Evolutionary conservation across 2,113 vertebrate species (phyloP).

Genomic region (Dipodomys stephensi): DNA sequence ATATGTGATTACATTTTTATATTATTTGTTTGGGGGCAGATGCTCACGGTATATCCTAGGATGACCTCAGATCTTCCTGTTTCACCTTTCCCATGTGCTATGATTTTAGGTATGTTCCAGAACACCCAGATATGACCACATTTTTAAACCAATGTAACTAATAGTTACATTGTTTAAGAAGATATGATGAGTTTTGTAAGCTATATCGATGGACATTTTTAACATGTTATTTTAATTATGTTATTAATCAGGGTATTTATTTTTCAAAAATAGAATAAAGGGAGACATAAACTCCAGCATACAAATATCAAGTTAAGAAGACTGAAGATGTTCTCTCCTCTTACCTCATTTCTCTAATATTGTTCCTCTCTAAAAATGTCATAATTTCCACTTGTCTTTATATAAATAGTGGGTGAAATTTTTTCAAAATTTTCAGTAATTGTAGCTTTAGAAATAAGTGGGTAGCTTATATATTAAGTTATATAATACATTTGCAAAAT

Average conservation of each 20-base stretch:
- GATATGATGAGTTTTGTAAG: not conserved
- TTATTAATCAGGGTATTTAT: constrained; percentile 29
- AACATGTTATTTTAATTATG: constrained; percentile 11
- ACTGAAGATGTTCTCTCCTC: not conserved
- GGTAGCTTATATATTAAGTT: not conserved
- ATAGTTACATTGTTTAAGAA: not conserved
- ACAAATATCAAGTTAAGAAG: not conserved
- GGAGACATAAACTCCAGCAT: not conserved
- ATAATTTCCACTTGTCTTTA: not conserved
- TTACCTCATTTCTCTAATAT: not conserved
- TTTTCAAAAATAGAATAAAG: constrained; percentile 28
- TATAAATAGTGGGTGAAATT: not conserved
- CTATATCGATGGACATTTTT: not conserved
- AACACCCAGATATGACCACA: not conserved
- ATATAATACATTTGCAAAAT: not conserved
- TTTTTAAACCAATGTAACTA: constrained; percentile 34
- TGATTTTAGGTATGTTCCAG: no score
- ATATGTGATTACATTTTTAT: constrained; percentile 8
- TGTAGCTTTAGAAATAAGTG: not conserved
- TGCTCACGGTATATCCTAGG: no score
- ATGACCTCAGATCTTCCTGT: no score
- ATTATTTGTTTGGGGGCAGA: no score
- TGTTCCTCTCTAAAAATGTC: not conserved
- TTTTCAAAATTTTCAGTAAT: constrained; percentile 43
- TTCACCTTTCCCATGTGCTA: no score